These are phyloP conservation scores for Drosophila seguyi DNA, from an alignment of 1,140 invertebrate genomes.

Conservation along the genomic window DNA sequence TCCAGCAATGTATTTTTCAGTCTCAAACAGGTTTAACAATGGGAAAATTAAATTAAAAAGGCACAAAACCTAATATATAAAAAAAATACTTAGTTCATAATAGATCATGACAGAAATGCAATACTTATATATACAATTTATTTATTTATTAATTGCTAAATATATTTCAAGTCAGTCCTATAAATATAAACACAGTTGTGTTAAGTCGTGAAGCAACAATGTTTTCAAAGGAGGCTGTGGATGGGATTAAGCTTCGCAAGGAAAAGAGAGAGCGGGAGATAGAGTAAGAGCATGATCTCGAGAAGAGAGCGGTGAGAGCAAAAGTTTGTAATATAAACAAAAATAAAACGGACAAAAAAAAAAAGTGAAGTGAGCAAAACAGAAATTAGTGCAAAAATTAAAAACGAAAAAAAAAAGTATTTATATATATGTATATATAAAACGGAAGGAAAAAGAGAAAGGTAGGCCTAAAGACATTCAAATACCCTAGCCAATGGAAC, in stretches of 20 bases:
- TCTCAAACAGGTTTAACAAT: background rate
- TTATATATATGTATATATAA: background rate
- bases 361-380: slow-evolving; percentile 66
- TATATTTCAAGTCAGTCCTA: too few species aligned
- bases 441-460: slow-evolving; percentile 23
- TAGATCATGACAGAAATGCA: too few species aligned
- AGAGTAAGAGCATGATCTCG: slow-evolving; percentile 13
- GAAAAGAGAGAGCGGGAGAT: background rate
- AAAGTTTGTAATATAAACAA: slow-evolving; percentile 46
- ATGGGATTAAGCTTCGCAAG: slow-evolving; percentile 14
- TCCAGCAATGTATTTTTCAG: too few species aligned
- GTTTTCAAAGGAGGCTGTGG: slow-evolving; percentile 48
- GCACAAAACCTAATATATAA: too few species aligned
- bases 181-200: background rate
- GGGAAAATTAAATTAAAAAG: too few species aligned
- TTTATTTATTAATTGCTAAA: too few species aligned
- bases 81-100: too few species aligned
- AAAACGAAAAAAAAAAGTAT: slow-evolving; percentile 22
- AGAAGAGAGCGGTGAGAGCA: slow-evolving; percentile 21
- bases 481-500: slow-evolving; percentile 10
- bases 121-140: too few species aligned
- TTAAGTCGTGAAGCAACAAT: slow-evolving; percentile 25
- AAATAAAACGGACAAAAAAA: slow-evolving; percentile 33
- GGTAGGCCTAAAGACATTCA: slow-evolving; percentile 9
- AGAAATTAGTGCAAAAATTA: slow-evolving; percentile 69